Evolutionary conservation across 1,140 invertebrate genomes (phyloP), one percentile per base, ranked within the genome.

Genomic region (Pogonomyrmex barbatus): DNA sequence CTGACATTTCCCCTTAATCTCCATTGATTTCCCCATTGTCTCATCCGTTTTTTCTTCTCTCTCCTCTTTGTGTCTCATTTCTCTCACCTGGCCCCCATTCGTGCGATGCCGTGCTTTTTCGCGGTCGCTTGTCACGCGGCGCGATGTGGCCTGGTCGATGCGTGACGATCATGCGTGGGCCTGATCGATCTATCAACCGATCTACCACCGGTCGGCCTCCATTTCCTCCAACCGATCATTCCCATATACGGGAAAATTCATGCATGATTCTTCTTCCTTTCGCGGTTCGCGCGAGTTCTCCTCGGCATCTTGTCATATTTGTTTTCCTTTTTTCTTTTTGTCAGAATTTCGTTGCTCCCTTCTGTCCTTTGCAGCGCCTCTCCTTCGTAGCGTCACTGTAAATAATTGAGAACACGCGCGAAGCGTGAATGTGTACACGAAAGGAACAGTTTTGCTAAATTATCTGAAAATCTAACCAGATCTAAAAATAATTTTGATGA

Each of bases 311-410:
- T 54, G 42, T 47, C 42, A 33, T 89, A 60, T 88, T 89, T 85
- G 45, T 89, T 89, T 86, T 71, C 36, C 30, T 70, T 86, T 70
- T 67, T 68, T 65, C 5, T 45, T 12, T 24, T 58, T 56, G 47
- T 39, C 47, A 4, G 30, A 10, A 71, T 58, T 24, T 60, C 4
- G 36, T 10, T 58, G 17, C 39, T 8, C 56, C 36, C 33, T 4
- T 24, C 33, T 17, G 78, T 82, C n/a, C n/a, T 47, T 71, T 60
- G 36, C 2, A n/a, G 54, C 63, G 33, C 45, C 65, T 58, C 47
- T 71, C 58, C 24, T n/a, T 54, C n/a, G 4, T 1, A 12, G 4
- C 24, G 42, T 9, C 17, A 6, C 5, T 36, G 39, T 10, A 45
- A 24, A 60, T 60, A 45, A 45, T 36, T 60, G 24, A 24, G 24